Evolutionary conservation across 1,140 invertebrate species (phyloP).

Genomic region (Caenorhabditis latens): DNA sequence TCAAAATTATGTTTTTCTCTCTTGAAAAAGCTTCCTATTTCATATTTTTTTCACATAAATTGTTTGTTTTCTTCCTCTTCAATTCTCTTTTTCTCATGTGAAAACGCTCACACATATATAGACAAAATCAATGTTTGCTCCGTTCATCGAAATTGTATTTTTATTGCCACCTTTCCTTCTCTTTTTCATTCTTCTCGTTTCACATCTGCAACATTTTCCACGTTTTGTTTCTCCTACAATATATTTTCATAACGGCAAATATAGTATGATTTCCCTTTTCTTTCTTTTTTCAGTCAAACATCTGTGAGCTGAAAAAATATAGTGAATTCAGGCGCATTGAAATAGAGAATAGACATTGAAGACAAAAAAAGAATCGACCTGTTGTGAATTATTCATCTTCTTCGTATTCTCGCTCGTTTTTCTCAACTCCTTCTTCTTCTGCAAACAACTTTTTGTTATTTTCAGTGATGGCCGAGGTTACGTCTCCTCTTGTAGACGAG

Average conservation of each 20-base stretch:
- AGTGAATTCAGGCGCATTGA: not conserved
- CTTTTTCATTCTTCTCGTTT: not conserved
- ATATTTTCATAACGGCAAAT: not conserved
- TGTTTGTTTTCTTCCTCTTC: not conserved
- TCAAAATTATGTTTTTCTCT: not conserved
- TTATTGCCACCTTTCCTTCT: constrained; percentile 24
- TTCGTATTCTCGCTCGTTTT: not conserved
- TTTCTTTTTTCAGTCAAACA: not conserved
- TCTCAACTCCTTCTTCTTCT: not conserved
- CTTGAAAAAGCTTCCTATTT: not conserved
- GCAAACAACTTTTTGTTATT: not conserved
- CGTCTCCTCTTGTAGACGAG: constrained; percentile 49
- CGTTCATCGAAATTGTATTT: constrained; percentile 55
- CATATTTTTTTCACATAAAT: not conserved
- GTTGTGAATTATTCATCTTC: not conserved
- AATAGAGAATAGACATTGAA: not conserved
- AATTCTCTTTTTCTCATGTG: not conserved
- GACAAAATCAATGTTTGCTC: constrained; percentile 53
- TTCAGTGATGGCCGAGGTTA: constrained; percentile 35
- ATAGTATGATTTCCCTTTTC: constrained; percentile 23
- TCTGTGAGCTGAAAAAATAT: not conserved
- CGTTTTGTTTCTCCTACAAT: constrained; percentile 15
- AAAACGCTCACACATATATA: constrained; percentile 43
- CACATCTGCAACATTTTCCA: constrained; percentile 34
- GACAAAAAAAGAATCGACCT: not conserved